A percentile compares a stretch with the other conserved stretches of the same genome.
These are phyloP conservation scores for Euphysa ruthae DNA, from an alignment of 30 jellyfish, hydroid and myxozoan species.

Conservation along the genomic window DNA sequence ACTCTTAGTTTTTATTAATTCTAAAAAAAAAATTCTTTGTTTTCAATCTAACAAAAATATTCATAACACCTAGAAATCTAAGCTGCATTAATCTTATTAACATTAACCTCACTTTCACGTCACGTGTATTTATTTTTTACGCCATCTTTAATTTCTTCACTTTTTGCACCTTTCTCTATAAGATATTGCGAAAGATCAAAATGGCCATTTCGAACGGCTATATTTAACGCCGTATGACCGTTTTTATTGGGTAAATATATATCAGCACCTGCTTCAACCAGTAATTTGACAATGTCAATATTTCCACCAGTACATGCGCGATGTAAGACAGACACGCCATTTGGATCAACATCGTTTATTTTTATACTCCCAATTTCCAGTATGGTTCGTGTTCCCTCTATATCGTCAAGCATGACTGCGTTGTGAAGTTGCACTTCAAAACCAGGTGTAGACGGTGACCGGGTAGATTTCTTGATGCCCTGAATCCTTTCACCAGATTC, in stretches of 20 bases:
- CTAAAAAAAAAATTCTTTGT: no score
- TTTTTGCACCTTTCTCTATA: neutral
- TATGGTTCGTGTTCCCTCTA: neutral
- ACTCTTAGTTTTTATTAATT: no score
- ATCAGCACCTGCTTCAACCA: conserved; percentile 6
- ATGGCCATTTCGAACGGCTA: neutral
- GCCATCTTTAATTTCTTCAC: neutral
- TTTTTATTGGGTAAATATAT: neutral
- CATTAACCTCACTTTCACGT: neutral
- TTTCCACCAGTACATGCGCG: conserved; percentile 9
- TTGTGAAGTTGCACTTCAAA: neutral
- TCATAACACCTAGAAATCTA: no score
- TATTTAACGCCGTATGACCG: neutral
- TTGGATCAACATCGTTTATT: neutral
- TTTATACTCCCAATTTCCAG: neutral
- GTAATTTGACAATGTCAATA: neutral
- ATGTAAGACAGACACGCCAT: neutral
- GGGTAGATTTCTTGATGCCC: neutral
- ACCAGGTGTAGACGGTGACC: neutral
- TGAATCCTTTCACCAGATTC: neutral
- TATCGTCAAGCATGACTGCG: neutral
- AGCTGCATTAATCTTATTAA: no score
- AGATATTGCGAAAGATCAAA: neutral
- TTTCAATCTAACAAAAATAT: no score
- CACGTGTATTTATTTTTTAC: neutral